These are phyloP conservation scores for Epinotia nisella DNA, from an alignment of 2,888 invertebrate species.

Conservation along the genomic window DNA sequence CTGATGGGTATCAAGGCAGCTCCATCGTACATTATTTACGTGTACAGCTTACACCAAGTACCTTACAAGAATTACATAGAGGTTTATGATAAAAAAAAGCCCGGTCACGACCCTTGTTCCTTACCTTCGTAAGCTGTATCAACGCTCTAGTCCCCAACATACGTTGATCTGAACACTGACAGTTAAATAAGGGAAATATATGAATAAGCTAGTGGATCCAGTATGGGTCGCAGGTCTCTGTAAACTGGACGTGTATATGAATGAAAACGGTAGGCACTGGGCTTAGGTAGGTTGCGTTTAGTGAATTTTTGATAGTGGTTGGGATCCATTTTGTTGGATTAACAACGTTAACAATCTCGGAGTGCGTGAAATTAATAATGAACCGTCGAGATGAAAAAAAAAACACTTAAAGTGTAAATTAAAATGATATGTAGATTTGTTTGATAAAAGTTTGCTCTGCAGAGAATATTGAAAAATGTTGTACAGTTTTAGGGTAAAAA, in stretches of 20 bases:
- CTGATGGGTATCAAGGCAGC: background rate
- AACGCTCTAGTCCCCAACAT: slow-evolving; percentile 15
- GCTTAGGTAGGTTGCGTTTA: slow-evolving; percentile 18
- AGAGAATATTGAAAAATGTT: background rate
- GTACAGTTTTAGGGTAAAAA: too few species aligned
- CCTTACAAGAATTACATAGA: slow-evolving; percentile 20
- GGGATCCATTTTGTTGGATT: slow-evolving; percentile 38
- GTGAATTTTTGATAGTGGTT: slow-evolving; percentile 40
- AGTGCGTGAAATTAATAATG: slow-evolving; percentile 25
- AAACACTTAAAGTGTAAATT: background rate
- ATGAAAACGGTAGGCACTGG: slow-evolving; percentile 16
- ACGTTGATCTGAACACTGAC: slow-evolving; percentile 17
- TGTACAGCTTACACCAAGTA: slow-evolving; percentile 12
- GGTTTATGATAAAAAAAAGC: slow-evolving; percentile 24
- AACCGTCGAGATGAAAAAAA: slow-evolving; percentile 6
- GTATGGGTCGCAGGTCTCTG: slow-evolving; percentile 9
- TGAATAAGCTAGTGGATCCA: background rate
- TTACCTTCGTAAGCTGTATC: slow-evolving; percentile 18
- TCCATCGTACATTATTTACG: slow-evolving; percentile 24
- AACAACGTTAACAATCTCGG: slow-evolving; percentile 31
- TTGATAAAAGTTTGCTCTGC: background rate
- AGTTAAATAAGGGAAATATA: background rate
- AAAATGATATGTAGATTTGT: background rate
- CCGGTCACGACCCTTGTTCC: slow-evolving; percentile 25
- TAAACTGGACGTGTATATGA: slow-evolving; percentile 22